Conservation (phyloP, 2,888 invertebrate genomes). For the Chirona hameri region DNA sequence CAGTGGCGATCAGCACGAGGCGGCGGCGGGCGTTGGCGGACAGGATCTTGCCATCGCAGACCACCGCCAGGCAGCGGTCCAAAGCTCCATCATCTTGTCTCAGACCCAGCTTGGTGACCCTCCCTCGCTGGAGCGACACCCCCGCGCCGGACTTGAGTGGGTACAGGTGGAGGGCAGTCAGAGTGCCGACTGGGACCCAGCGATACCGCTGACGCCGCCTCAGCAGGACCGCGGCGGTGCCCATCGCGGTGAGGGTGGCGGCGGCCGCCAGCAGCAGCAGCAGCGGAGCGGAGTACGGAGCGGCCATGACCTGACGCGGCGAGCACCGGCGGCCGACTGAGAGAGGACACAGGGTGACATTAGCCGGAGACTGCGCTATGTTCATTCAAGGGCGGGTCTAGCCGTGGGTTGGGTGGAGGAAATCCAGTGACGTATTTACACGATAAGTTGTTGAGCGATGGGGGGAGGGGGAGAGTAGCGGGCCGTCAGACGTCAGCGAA, state of each 20-base stretch:
- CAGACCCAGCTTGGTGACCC: neutral
- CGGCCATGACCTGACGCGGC: neutral
- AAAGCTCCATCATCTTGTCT: neutral
- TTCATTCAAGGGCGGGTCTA: too few relatives aligned
- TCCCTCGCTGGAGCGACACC: neutral
- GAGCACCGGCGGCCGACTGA: too few relatives aligned
- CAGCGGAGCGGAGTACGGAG: neutral
- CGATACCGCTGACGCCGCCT: neutral
- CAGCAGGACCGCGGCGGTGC: neutral
- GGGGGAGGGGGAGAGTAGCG: too few relatives aligned
- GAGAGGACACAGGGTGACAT: too few relatives aligned
- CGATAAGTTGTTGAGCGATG: too few relatives aligned
- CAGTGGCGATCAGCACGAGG: neutral
- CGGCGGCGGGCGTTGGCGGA: neutral
- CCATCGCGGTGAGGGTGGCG: neutral
- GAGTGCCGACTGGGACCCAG: neutral
- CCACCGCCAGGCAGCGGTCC: constrained; percentile 2
- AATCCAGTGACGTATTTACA: too few relatives aligned
- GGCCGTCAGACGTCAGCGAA: too few relatives aligned
- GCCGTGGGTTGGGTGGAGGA: too few relatives aligned
- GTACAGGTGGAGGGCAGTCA: neutral
- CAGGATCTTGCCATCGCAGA: neutral
- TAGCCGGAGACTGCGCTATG: too few relatives aligned
- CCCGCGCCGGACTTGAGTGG: neutral
- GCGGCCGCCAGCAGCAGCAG: neutral